Percentiles rank a stretch among this genome's conserved stretches.
Conservation (phyloP, 2,113 vertebrate genomes). For the Lepus americanus region DNA sequence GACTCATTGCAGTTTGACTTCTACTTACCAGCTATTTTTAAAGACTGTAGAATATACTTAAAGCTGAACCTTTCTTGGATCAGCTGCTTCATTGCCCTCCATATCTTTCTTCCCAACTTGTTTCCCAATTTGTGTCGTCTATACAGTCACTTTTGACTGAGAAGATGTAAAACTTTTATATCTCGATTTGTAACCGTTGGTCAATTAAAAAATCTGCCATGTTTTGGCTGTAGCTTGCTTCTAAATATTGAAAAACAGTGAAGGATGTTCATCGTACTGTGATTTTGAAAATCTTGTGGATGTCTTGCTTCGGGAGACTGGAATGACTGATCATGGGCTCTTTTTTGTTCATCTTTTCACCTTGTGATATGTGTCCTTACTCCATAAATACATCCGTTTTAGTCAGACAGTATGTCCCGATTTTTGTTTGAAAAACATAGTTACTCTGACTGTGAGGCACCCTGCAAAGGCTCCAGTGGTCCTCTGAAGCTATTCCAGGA, state of each 20-base stretch:
- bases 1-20: not conserved
- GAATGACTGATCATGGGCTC: not conserved
- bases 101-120: not conserved
- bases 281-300: constrained; percentile 27
- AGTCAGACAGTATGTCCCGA: constrained; percentile 53
- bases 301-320: constrained; percentile 5
- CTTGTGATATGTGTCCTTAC: not conserved
- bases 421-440: constrained; percentile 66
- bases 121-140: not conserved
- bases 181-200: not conserved
- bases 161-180: not conserved
- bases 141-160: not conserved
- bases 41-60: not conserved
- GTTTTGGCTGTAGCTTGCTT: constrained; percentile 29
- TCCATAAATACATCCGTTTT: constrained; percentile 56
- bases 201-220: not conserved
- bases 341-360: not conserved
- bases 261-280: not conserved
- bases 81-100: not conserved
- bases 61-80: not conserved
- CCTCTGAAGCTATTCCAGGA: constrained; percentile 57
- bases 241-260: constrained; percentile 7
- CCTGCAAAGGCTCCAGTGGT: constrained; percentile 6
- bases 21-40: not conserved
- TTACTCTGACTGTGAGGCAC: not conserved